Evolutionary conservation across 2,888 invertebrate species (phyloP).

Genomic region (Pandemis heparana): DNA sequence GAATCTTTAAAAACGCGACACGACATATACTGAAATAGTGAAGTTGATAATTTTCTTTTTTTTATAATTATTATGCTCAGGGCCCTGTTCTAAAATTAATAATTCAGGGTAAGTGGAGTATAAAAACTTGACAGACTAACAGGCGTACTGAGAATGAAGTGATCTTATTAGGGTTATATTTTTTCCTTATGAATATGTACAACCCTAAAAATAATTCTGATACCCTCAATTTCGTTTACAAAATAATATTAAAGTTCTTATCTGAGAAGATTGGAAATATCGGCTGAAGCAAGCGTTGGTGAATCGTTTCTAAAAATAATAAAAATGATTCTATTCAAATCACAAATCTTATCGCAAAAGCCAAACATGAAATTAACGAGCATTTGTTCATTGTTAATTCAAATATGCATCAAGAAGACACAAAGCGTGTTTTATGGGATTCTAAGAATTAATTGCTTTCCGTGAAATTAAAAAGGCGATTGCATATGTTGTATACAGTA

Average conservation of each 20-base stretch:
- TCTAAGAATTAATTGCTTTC: conserved; percentile 57
- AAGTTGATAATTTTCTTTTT: too few species aligned
- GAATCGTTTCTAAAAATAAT: conserved; percentile 6
- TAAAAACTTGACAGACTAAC: too few species aligned
- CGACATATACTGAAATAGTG: too few species aligned
- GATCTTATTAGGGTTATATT: too few species aligned
- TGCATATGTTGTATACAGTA: conserved; percentile 43
- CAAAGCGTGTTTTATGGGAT: conserved; percentile 47
- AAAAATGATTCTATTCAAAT: conserved; percentile 5
- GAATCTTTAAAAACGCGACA: too few species aligned
- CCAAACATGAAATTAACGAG: conserved; percentile 66
- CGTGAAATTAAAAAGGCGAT: conserved; percentile 61
- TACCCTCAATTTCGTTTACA: too few species aligned
- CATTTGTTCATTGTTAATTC: conserved; percentile 70
- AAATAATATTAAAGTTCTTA: neutral
- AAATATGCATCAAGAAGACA: conserved; percentile 62
- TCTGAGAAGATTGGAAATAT: neutral
- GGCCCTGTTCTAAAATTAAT: too few species aligned
- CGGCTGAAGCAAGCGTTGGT: neutral
- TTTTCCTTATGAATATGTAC: too few species aligned
- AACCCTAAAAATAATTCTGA: too few species aligned
- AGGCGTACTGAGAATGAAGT: too few species aligned
- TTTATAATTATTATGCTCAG: too few species aligned
- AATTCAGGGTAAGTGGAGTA: too few species aligned
- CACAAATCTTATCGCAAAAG: conserved; percentile 51